phyloP scores from a whole-genome alignment of 2,888 invertebrate species.

The Formica aserva region DNA sequence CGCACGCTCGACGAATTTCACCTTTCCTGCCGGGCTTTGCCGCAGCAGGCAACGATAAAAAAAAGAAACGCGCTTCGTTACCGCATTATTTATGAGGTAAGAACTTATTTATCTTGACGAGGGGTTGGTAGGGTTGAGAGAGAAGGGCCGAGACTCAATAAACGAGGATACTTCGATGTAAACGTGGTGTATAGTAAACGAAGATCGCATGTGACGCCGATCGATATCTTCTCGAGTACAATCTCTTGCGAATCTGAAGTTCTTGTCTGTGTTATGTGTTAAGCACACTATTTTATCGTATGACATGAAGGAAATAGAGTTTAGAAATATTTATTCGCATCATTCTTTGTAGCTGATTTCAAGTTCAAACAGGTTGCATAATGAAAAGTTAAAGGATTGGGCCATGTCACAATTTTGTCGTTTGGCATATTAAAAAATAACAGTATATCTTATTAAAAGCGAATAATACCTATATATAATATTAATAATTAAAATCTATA shows the following conservation, averaged over 20 bases:
- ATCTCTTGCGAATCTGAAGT: constrained; percentile 41
- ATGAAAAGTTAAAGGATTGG: neutral
- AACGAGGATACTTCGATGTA: constrained; percentile 43
- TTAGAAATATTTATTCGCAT: constrained; percentile 39
- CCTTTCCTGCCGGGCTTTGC: neutral
- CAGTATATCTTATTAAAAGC: neutral
- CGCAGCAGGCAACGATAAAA: constrained; percentile 24
- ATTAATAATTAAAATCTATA: neutral
- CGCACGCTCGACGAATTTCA: constrained; percentile 24
- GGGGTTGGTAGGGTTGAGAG: constrained; percentile 20
- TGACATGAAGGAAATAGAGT: constrained; percentile 5
- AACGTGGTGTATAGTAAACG: constrained; percentile 24
- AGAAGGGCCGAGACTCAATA: constrained; percentile 42
- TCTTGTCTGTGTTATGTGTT: constrained; percentile 25
- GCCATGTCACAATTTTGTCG: neutral
- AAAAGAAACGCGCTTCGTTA: constrained; percentile 44
- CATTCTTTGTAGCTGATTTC: neutral
- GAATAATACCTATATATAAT: neutral
- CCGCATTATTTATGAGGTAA: constrained; percentile 56
- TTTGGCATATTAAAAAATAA: neutral
- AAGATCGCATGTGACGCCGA: constrained; percentile 41
- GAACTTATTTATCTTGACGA: constrained; percentile 54
- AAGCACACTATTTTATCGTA: constrained; percentile 2
- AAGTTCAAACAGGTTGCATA: neutral
- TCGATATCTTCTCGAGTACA: constrained; percentile 45